Evolutionary conservation across 2,113 vertebrate species (phyloP), one percentile per base, ranked within the genome.

Genomic region (Brachyhypopomus gauderio): DNA sequence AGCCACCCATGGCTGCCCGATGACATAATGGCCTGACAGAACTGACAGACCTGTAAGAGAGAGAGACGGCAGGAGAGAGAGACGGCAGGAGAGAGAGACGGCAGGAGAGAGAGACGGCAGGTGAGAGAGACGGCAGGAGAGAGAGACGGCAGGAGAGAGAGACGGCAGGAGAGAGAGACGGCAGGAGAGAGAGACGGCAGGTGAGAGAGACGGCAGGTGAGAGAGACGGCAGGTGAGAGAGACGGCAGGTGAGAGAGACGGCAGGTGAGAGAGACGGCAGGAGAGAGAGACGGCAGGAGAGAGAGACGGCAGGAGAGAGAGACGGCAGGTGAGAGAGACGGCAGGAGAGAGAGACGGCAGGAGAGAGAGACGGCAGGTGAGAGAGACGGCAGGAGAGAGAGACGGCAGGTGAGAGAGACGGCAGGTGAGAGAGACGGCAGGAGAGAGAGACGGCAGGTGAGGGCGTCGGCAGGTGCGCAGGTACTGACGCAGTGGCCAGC

Each of bases 151-250:
- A 67, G 66, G 82, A 82, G 79, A 79, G 67, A 81, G 38, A 36
- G 30, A 58, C 72, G 19, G 27, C 76, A 86, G 82, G 76, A n/a
- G n/a, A n/a, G n/a, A n/a, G n/a, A n/a, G n/a, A 52, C 63, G 73
- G 45, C 41, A 83, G 60, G 19, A n/a, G 19, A 45, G 11, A 34
- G 55, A 34, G 74, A 12, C 45, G 22, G 48, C 74, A 67, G 66
- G 82, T 84, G 79, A 79, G 67, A 81, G 38, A 36, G 30, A 58
- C 72, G 19, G 27, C 76, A 86, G 82, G 76, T 84, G 83, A n/a
- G n/a, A n/a, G n/a, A n/a, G n/a, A 52, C 63, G 73, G 45, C 41
- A 83, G 60, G 19, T 20, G 19, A 45, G 11, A 34, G 55, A 34
- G 74, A 12, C 45, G 22, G 48, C 74, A 67, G 66, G 82, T 84